phyloP scores from a whole-genome alignment of 35 echinoderm and acorn worm genomes.

The Ophioderma brevispina region DNA sequence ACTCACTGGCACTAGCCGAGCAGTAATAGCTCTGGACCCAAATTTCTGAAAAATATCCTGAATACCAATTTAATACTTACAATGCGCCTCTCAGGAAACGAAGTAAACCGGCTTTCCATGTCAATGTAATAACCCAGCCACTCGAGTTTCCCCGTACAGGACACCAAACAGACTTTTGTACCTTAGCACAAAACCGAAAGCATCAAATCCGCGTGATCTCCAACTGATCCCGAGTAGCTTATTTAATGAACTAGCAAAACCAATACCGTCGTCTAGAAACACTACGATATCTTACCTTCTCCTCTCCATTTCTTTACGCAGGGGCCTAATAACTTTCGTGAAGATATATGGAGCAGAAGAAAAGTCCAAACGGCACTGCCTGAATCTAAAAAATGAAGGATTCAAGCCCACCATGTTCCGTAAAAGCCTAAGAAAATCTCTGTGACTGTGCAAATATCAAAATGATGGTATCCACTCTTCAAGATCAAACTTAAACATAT shows the following conservation, averaged over 20 bases:
- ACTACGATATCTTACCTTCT: conserved; percentile 11
- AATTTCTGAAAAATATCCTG: background rate
- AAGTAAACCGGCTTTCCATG: background rate
- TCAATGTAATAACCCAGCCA: conserved; percentile 13
- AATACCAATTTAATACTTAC: background rate
- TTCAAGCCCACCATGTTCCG: background rate
- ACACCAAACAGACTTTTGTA: conserved; percentile 4
- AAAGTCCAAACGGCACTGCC: conserved; percentile 11
- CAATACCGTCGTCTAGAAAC: conserved; percentile 21
- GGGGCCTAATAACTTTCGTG: conserved; percentile 16
- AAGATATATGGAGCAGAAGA: conserved; percentile 24
- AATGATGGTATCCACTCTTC: conserved; percentile 1
- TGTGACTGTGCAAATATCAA: conserved; percentile 5
- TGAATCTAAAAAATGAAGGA: background rate
- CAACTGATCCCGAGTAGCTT: background rate
- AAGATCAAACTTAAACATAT: conserved; percentile 14
- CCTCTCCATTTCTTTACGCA: conserved; percentile 22
- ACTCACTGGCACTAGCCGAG: background rate
- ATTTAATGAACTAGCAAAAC: background rate
- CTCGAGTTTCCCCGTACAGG: background rate
- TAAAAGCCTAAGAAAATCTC: background rate
- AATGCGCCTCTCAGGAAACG: background rate
- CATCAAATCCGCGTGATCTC: background rate
- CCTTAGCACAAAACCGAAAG: background rate
- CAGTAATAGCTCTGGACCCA: background rate